These are phyloP conservation scores for Chloroclysta siterata DNA, from an alignment of 2,888 invertebrate species.

Conservation along the genomic window DNA sequence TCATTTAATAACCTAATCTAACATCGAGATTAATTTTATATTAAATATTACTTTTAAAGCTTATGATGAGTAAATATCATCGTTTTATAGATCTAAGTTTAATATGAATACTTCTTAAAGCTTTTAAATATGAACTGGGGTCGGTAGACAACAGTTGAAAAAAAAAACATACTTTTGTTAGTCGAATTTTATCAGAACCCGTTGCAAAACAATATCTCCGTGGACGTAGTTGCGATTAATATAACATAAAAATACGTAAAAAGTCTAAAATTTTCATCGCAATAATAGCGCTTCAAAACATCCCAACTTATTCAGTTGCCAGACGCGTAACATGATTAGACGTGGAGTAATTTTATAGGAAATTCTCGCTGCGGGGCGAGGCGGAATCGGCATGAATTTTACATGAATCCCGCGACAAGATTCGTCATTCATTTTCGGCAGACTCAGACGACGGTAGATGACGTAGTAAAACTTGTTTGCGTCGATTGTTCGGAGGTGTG, in stretches of 20 bases:
- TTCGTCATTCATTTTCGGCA: conserved; percentile 68
- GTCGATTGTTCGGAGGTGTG: conserved; percentile 28
- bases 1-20: too few species aligned
- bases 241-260: neutral
- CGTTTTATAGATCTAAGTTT: too few species aligned
- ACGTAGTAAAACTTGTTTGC: conserved; percentile 40
- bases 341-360: conserved; percentile 74
- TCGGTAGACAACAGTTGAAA: too few species aligned
- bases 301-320: conserved; percentile 52
- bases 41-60: too few species aligned
- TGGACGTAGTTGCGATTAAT: neutral
- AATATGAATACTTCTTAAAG: too few species aligned
- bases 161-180: too few species aligned
- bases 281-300: conserved; percentile 22
- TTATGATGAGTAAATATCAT: too few species aligned
- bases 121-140: too few species aligned
- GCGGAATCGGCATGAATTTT: conserved; percentile 74
- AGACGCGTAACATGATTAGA: conserved; percentile 73
- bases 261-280: neutral
- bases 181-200: too few species aligned
- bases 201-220: too few species aligned
- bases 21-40: too few species aligned
- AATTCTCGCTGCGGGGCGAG: conserved; percentile 58
- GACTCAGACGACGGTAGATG: conserved; percentile 45
- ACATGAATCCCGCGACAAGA: conserved; percentile 74